Base-by-base conservation (phyloP, 2,888 invertebrate species). In the Drosophila planitibia region DNA sequence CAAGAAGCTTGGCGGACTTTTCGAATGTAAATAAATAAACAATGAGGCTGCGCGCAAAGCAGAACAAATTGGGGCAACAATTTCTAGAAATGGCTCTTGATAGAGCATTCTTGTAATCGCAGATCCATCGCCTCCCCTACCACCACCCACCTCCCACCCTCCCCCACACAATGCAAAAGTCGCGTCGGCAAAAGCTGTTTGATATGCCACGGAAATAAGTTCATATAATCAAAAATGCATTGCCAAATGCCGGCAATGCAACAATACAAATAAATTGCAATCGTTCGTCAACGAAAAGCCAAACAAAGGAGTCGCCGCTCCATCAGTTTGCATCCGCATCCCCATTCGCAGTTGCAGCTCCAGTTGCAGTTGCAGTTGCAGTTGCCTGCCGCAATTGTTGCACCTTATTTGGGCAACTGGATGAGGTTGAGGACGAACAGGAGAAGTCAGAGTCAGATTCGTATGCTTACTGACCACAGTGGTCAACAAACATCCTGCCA, bases 241-340 rank as follows among this genome's bases (percentile, higher is more conserved):
- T 77, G 78, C 85, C 80, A 88, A 83, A 87, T 87, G 89, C 74
- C 79, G 79, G 78, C 82, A 86, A 89, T 89, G 91, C 91, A 90
- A 87, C 91, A 87, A 90, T 87, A 90, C 87, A 87, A 87, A 87
- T 87, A 87, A 87, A 87, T 87, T 87, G 87, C 87, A 84, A 80
- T 86, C 87, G 89, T 89, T 86, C 91, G 91, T 87, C 87, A 87
- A 86, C 71, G n/a, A 65, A 72, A 35, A 44, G 16, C 22, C 39
- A 83, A 90, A 83, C 84, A 83, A 88, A 90, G 79, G 79, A 76
- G 30, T 76, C 68, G 89, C 76, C 75, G 79, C 82, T 41, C 30
- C 64, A 61, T 49, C 69, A 58, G 70, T 53, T 70, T 70, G 54
- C 58, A 57, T 59, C 63, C 58, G 22, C 47, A 47, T 47, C 47